These are phyloP conservation scores for Spondyliosoma cantharus DNA, from an alignment of 2,797 vertebrate genomes.

Conservation along the genomic window DNA sequence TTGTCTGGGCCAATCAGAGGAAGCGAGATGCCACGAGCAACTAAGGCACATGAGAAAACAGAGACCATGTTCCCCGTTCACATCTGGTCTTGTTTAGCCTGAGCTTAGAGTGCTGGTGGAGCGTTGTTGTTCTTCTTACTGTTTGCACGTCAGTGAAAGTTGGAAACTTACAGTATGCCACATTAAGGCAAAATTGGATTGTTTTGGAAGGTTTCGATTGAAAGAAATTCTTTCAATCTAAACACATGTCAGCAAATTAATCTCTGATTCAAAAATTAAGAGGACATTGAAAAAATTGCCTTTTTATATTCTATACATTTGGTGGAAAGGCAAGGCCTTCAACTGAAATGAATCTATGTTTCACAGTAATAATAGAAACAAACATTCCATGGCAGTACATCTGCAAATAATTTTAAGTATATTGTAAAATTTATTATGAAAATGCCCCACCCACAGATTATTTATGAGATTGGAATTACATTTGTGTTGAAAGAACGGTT, in stretches of 20 bases:
- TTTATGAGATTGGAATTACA: neutral
- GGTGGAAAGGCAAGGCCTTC: neutral
- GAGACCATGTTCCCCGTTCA: constrained; percentile 49
- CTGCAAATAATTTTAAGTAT: neutral
- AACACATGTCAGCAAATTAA: neutral
- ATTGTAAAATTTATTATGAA: neutral
- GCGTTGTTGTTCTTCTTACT: constrained; percentile 53
- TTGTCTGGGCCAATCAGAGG: constrained; percentile 57
- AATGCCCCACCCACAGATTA: neutral
- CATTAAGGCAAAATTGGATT: constrained; percentile 29
- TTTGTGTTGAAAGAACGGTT: too few species aligned
- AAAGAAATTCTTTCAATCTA: neutral
- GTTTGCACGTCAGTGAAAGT: constrained; percentile 29
- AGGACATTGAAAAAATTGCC: neutral
- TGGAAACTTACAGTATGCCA: constrained; percentile 32
- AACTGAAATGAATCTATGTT: neutral
- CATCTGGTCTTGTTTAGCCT: constrained; percentile 70
- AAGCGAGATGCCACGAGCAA: constrained; percentile 63
- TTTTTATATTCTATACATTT: neutral
- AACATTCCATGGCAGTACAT: neutral
- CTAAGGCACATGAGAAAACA: constrained; percentile 50
- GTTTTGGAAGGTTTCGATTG: constrained; percentile 11
- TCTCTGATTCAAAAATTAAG: neutral
- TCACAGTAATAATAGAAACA: constrained; percentile 2
- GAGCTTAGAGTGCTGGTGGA: constrained; percentile 43